phyloP scores from a whole-genome alignment of 1,140 invertebrate species.

The Ostrea edulis region DNA sequence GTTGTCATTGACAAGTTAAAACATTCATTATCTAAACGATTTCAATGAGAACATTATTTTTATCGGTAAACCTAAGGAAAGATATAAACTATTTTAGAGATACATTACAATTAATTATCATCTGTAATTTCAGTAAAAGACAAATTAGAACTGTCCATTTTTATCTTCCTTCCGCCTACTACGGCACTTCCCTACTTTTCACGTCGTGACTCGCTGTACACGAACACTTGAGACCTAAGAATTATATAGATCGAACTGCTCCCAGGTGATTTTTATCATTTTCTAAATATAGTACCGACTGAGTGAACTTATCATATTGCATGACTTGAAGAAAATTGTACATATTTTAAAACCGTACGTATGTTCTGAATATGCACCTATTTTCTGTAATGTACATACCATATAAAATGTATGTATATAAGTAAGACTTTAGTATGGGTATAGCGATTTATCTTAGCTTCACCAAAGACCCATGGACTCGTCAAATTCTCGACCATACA shows the following conservation, averaged over 20 bases:
- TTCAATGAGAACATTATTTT: background rate
- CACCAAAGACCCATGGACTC: no score
- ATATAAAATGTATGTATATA: no score
- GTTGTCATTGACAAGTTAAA: no score
- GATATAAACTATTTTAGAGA: background rate
- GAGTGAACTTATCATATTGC: background rate
- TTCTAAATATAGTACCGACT: background rate
- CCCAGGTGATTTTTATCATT: background rate
- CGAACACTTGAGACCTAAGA: conserved; percentile 18
- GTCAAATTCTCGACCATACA: no score
- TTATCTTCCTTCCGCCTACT: conserved; percentile 32
- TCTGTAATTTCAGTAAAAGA: background rate
- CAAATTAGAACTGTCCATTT: background rate
- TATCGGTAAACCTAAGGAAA: background rate
- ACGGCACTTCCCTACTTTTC: background rate
- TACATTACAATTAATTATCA: background rate
- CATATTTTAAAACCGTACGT: no score
- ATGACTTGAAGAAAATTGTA: background rate
- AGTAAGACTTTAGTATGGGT: no score
- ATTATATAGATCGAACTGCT: conserved; percentile 16
- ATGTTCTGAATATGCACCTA: no score
- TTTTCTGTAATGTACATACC: no score
- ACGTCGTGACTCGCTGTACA: background rate
- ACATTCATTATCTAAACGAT: background rate
- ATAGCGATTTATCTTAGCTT: no score